These are phyloP conservation scores for Thecophora atra DNA, from an alignment of 2,888 invertebrate species.

Conservation along the genomic window DNA sequence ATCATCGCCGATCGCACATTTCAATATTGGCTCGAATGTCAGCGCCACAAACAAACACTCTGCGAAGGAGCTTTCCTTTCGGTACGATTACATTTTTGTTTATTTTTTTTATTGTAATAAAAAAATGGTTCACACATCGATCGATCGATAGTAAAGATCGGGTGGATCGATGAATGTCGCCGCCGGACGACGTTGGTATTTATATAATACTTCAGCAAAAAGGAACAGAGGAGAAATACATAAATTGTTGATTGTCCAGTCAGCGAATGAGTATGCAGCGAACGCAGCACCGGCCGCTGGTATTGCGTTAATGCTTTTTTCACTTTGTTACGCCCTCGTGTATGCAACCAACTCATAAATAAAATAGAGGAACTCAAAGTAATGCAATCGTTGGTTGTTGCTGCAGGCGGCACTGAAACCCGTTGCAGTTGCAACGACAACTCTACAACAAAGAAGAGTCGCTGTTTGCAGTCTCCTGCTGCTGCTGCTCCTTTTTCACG, in stretches of 20 bases:
- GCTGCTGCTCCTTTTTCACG: neutral
- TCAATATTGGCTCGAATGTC: neutral
- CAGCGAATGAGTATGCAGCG: neutral
- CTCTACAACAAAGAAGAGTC: neutral
- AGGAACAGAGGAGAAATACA: neutral
- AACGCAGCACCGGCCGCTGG: neutral
- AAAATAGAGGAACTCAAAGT: slow-evolving; percentile 29
- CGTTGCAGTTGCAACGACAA: neutral
- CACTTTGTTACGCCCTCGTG: slow-evolving; percentile 36
- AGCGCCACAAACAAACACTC: neutral
- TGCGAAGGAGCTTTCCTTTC: neutral
- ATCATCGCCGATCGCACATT: neutral
- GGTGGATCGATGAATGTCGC: slow-evolving; percentile 15
- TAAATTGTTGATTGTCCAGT: neutral
- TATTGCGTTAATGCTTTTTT: neutral
- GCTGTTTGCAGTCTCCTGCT: neutral
- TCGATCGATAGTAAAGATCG: slow-evolving; percentile 5
- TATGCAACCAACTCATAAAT: slow-evolving; percentile 34
- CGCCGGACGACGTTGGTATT: neutral
- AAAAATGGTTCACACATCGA: slow-evolving; percentile 1
- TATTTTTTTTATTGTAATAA: neutral
- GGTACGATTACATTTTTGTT: neutral
- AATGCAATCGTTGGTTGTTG: neutral
- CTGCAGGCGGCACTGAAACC: neutral
- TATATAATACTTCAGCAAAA: slow-evolving; percentile 14